Evolutionary conservation across 2,113 vertebrate genomes (phyloP), one percentile per base, ranked within the genome.

Genomic region (Burhinus bistriatus): DNA sequence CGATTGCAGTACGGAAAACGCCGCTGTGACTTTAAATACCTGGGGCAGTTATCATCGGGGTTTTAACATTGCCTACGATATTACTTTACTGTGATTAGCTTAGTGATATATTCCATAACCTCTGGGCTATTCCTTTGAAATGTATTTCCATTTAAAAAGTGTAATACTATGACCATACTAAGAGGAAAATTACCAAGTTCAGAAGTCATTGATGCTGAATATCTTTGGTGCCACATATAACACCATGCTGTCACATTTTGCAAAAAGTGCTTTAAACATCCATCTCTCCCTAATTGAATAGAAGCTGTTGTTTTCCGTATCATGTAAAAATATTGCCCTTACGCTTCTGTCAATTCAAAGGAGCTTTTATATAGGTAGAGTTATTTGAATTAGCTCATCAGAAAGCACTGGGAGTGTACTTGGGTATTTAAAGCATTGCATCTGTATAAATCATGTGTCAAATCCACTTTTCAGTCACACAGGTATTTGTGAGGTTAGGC

Each of bases 61-160:
- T 52, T 96, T 96, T 96, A 95, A 87, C 93, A 65, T 17, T 87
- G 78, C 89, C 93, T 76, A 2, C 2, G 16, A 45, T 94, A 85
- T 87, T 94, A 77, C 95, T 85, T 82, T 15, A 14, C 49, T 89
- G 40, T 96, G 95, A 95, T 97, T 96, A 97, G 90, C 82, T 87
- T 64, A 49, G 92, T 93, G 94, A 92, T 97, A 88, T 88, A 96
- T 97, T 91, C 93, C 76, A 57, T 90, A 93, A 95, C 92, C 94
- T 96, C 85, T 93, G 82, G 95, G 96, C 95, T 90, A 82, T 95
- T 93, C 71, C 95, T 96, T 95, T 96, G 93, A 96, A 97, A 97
- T 75, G 30, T 47, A 93, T 97, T 97, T 97, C 89, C 78, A 89
- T 97, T 97, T 96, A 72, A 57, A 64, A 95, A 70, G 75, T 76